Evolutionary conservation across 2,113 vertebrate species (phyloP).

Genomic region (Sceloporus undulatus): DNA sequence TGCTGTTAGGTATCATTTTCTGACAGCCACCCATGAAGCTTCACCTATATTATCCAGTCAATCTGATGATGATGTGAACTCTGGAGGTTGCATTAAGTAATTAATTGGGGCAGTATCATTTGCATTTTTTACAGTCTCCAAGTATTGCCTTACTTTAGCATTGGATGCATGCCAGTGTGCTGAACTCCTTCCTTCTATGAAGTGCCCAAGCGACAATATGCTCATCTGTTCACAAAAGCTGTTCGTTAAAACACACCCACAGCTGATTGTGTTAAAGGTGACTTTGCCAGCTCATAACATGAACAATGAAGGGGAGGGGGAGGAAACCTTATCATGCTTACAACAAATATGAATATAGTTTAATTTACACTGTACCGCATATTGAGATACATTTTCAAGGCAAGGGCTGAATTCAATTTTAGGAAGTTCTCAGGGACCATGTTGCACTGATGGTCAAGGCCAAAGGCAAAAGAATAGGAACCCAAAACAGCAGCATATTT

Average conservation of each 20-base stretch:
- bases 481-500: too few relatives aligned
- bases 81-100: conserved; percentile 41
- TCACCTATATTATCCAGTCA: conserved; percentile 15
- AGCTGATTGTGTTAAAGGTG: conserved; percentile 68
- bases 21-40: too few relatives aligned
- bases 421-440: too few relatives aligned
- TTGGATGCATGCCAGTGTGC: conserved; percentile 54
- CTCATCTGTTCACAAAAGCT: conserved; percentile 72
- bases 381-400: too few relatives aligned
- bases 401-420: too few relatives aligned
- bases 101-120: conserved; percentile 71
- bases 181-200: conserved; percentile 60
- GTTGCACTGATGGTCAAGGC: too few relatives aligned
- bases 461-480: too few relatives aligned
- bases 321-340: conserved; percentile 11
- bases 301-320: conserved; percentile 19
- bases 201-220: conserved; percentile 71
- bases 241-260: conserved; percentile 68
- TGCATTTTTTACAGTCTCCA: conserved; percentile 73
- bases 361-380: not conserved
- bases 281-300: conserved; percentile 71
- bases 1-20: too few relatives aligned
- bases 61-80: conserved; percentile 58
- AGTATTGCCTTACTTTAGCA: conserved; percentile 69
- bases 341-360: conserved; percentile 53